Evolutionary conservation across 2,797 vertebrate species (phyloP), one percentile per base, ranked within the genome.

Genomic region (Artibeus jamaicensis): DNA sequence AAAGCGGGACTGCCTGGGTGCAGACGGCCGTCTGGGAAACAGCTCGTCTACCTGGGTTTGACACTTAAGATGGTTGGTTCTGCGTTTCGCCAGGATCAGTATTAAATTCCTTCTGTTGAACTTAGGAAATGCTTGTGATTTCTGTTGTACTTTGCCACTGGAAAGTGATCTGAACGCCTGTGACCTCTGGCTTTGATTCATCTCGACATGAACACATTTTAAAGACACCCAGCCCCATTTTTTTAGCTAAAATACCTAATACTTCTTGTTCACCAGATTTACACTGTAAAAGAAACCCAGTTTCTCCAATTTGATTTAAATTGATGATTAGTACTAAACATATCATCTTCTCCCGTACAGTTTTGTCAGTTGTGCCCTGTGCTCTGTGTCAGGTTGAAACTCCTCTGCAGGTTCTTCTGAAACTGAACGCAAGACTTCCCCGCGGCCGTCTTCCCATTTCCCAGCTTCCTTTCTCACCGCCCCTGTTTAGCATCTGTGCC

Each of bases 171-270:
- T 86, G 92, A 96, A 95, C 90, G 90, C 93, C 77, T 91, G 85
- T 97, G 97, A 98, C 97, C 97, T 98, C 57, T 19, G 74, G 89
- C 92, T 98, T 98, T 96, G 86, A 93, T 98, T 98, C 97, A 57
- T 2, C 37, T 97, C 98, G 97, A 93, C 6, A 59, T 44, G 96
- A 97, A 97, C 81, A 90, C 73, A 95, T 97, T 97, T 98, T 97
- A 93, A 97, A 97, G 87, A 89, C 82, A 55, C 11, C n/a, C 89
- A 73, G 55, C 67, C 89, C 46, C 79, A 1, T 91, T 94, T 96
- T 59, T 65, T 65, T 65, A 65, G 11, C 96, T 96, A 93, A 96
- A 96, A 73, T 78, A 48, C 8, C 62, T 86, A 96, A 67, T 9
- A 93, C 90, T 95, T 97, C 71, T 88, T 97, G 59, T 86, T 97